Evolutionary conservation across 2,888 invertebrate species (phyloP).

Genomic region (Scaptomyza flava): DNA sequence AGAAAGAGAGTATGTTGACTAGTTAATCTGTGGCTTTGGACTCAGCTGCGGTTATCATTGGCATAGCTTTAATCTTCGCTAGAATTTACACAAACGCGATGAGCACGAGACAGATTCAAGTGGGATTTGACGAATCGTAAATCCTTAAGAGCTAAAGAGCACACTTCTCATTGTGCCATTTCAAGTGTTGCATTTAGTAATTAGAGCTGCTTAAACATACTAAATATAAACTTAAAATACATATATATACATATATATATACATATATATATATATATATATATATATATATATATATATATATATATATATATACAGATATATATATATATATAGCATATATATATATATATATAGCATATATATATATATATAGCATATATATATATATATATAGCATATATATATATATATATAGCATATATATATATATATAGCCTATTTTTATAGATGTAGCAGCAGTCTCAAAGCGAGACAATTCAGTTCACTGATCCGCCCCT

Average conservation of each 20-base stretch:
- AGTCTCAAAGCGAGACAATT: constrained; percentile 5
- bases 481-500: constrained; percentile 16
- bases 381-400: too few species aligned
- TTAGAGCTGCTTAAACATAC: constrained; percentile 53
- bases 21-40: constrained; percentile 63
- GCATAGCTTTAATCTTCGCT: constrained; percentile 58
- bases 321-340: too few species aligned
- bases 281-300: background rate
- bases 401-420: background rate
- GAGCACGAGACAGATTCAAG: constrained; percentile 67
- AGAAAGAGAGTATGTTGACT: constrained; percentile 21
- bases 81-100: constrained; percentile 57
- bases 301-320: too few species aligned
- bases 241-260: background rate
- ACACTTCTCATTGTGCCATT: constrained; percentile 23
- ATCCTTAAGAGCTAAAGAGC: constrained; percentile 16
- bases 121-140: constrained; percentile 41
- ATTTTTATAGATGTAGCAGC: too few species aligned
- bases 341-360: too few species aligned
- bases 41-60: constrained; percentile 57
- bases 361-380: too few species aligned
- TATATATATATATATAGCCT: too few species aligned
- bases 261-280: too few species aligned
- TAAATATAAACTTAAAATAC: background rate
- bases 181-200: constrained; percentile 59